Evolutionary conservation across 2,888 invertebrate genomes (phyloP).

Genomic region (Resseliella maxima): DNA sequence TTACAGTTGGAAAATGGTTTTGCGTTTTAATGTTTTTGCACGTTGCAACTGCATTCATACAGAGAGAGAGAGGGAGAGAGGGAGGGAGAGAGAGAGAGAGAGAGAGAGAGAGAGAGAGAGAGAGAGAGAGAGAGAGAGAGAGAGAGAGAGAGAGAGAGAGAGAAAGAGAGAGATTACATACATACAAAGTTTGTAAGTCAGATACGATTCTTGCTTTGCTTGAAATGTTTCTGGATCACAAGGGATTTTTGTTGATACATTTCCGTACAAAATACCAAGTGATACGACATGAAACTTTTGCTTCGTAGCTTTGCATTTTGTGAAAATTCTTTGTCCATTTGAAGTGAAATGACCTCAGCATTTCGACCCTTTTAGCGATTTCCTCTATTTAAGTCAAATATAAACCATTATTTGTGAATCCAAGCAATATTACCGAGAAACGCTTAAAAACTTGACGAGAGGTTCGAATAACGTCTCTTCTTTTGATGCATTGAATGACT

Average conservation of each 20-base stretch:
- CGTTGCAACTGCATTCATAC: not conserved
- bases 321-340: not conserved
- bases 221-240: not conserved
- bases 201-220: not conserved
- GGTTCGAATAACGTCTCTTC: not conserved
- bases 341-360: not conserved
- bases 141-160: no score
- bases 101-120: no score
- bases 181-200: not conserved
- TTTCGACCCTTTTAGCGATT: not conserved
- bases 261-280: no score
- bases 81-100: no score
- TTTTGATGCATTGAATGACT: conserved; percentile 27
- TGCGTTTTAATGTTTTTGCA: not conserved
- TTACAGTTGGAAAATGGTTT: not conserved
- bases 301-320: not conserved
- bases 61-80: no score
- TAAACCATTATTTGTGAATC: not conserved
- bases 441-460: no score
- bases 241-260: not conserved
- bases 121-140: no score
- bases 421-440: not conserved
- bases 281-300: not conserved
- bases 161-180: no score
- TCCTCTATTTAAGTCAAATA: not conserved